These are phyloP conservation scores for Labeo catla DNA, from an alignment of 2,113 vertebrate species.

Conservation along the genomic window DNA sequence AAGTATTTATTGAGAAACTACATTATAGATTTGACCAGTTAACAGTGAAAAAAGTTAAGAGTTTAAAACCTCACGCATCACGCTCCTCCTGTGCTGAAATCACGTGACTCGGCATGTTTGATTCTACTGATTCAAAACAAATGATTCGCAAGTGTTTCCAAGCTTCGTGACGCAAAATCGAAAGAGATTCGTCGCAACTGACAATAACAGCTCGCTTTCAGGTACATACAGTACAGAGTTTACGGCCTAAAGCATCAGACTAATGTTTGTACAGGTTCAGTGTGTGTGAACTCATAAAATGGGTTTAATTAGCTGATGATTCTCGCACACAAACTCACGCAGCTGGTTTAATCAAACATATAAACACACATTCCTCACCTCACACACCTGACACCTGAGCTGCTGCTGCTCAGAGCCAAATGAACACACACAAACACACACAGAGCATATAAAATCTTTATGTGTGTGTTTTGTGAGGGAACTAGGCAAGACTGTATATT, in stretches of 20 bases:
- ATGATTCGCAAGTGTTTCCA: neutral
- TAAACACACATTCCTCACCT: constrained; percentile 3
- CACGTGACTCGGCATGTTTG: neutral
- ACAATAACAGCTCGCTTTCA: neutral
- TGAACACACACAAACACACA: neutral
- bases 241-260: neutral
- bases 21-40: too few species aligned
- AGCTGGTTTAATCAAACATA: constrained; percentile 28
- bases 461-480: neutral
- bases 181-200: neutral
- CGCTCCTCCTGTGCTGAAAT: too few species aligned
- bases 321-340: neutral
- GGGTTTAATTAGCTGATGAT: constrained; percentile 1
- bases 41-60: too few species aligned
- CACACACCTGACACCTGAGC: constrained; percentile 28
- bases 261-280: neutral
- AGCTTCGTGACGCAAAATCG: neutral
- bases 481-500: neutral
- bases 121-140: neutral
- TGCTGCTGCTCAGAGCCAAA: neutral
- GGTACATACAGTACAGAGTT: neutral
- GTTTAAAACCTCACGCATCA: too few species aligned
- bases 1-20: too few species aligned
- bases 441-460: neutral
- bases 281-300: neutral